Evolutionary conservation across 2,888 invertebrate genomes (phyloP), one percentile per base, ranked within the genome.

Genomic region (Rhingia rostrata): DNA sequence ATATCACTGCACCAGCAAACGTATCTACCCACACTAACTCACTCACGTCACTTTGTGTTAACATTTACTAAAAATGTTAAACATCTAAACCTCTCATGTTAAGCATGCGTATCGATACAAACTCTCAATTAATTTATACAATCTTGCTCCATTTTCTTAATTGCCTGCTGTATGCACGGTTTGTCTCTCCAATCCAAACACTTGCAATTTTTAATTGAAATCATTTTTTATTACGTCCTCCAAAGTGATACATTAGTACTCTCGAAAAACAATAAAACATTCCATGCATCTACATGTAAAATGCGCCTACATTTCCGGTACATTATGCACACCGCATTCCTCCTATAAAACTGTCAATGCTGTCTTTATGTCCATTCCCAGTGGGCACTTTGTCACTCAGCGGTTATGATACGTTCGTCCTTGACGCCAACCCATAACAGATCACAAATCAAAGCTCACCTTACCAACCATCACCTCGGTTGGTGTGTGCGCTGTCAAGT

Each of bases 401-500:
- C 43, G 60, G 61, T 82, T 82, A 82, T 82, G 72, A 82, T 78
- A 79, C 79, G 53, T 78, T 79, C 74, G 83, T 83, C 83, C 83
- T 83, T 83, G 83, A 69, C 63, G 81, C 43, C 75, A 74, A 49
- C 47, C 32, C 22, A 66, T 35, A 75, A 7, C 41, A 60, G 61
- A 63, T 63, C 69, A 64, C 56, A 69, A 61, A 67, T 69, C 74
- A 74, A 64, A 70, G 66, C 69, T 81, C 82, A 78, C 60, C 61
- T 83, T 78, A 83, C 73, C 66, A 47, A 78, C 72, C 66, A 56
- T 58, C 66, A 60, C 45, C 67, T 49, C 45, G 49, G 54, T 22
- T 22, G 22, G 22, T 22, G 22, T 43, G 63, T 49, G 30, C 37
- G 66, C 64, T 51, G 78, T 69, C 69, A 70, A 77, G 56, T 60